Evolutionary conservation across 2,797 vertebrate species (phyloP), one percentile per base, ranked within the genome.

Genomic region (Alauda arvensis): DNA sequence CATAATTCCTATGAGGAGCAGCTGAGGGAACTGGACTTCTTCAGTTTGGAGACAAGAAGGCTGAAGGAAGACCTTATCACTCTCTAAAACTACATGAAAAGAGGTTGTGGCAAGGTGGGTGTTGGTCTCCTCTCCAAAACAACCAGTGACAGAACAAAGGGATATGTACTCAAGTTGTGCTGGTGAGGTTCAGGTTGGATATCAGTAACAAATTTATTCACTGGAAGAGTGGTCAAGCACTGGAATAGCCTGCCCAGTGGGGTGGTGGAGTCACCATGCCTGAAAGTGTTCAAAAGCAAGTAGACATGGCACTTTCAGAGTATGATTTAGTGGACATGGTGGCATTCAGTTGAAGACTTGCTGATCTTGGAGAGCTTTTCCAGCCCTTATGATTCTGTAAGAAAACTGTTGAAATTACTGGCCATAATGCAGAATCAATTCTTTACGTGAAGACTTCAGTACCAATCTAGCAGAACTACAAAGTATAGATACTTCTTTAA

Each of bases 271-370:
- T 62, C 20, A 18, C 24, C 24, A 16, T 56, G 24, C 19, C 9
- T 29, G 17, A 6, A 61, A 37, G 19, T 13, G 14, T 25, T 80
- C 9, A 29, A n/a, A 42, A 15, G 12, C 48, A 49, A 33, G 28
- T 33, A 25, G 23, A 37, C 0, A 0, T 18, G 19, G 10, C 37
- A 18, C 48, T 49, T 68, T 33, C 0, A 0, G 28, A 33, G 7
- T 33, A 7, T 29, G 24, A 6, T 43, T 42, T 49, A 29, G 16
- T 43, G 20, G 42, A 3, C 11, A 5, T 56, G 42, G 14, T 63
- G 12, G 8, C 42, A 12, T 60, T 61, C 31, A 37, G 26, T 4
- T 86, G 20, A 42, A 42, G 25, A 21, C 21, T 29, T 33, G 24
- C 55, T 48, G 17, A 9, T 45, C 37, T 66, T 29, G 19, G 39